phyloP scores from a whole-genome alignment of 2,797 vertebrate genomes.

The Ctenochaetus hawaiiensis region DNA sequence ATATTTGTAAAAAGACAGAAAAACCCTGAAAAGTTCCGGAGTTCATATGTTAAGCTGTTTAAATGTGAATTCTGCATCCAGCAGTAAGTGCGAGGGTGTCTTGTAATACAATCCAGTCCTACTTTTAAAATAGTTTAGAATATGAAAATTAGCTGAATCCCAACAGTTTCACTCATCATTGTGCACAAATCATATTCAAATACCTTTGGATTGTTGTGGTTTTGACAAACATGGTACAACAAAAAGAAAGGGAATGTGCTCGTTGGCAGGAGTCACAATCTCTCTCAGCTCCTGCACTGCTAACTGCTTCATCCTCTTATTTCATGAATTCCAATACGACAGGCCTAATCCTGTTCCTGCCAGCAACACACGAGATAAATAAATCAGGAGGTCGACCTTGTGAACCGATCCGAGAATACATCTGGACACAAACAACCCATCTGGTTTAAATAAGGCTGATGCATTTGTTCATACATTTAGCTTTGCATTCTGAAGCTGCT shows the following conservation, averaged over 20 bases:
- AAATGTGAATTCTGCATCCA: background rate
- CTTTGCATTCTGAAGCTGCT: background rate
- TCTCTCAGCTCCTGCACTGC: slow-evolving; percentile 16
- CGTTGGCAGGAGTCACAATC: background rate
- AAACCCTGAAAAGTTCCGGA: background rate
- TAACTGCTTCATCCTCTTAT: slow-evolving; percentile 6
- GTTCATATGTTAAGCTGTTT: background rate
- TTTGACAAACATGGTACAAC: background rate
- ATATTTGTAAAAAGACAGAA: background rate
- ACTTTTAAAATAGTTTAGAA: background rate
- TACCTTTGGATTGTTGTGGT: background rate
- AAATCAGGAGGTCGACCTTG: slow-evolving; percentile 36
- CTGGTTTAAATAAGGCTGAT: background rate
- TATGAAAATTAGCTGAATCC: background rate
- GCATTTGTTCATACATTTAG: background rate
- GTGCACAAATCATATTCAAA: background rate
- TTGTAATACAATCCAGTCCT: background rate
- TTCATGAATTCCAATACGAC: slow-evolving; percentile 24
- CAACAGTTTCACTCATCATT: background rate
- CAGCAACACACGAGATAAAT: slow-evolving; percentile 19
- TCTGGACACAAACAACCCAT: slow-evolving; percentile 20
- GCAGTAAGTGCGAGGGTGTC: background rate
- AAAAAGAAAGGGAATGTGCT: slow-evolving; percentile 9
- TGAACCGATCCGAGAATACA: slow-evolving; percentile 29
- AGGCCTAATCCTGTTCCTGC: slow-evolving; percentile 17